phyloP scores from a whole-genome alignment of 2,113 vertebrate genomes.

The Percina caprodes region DNA sequence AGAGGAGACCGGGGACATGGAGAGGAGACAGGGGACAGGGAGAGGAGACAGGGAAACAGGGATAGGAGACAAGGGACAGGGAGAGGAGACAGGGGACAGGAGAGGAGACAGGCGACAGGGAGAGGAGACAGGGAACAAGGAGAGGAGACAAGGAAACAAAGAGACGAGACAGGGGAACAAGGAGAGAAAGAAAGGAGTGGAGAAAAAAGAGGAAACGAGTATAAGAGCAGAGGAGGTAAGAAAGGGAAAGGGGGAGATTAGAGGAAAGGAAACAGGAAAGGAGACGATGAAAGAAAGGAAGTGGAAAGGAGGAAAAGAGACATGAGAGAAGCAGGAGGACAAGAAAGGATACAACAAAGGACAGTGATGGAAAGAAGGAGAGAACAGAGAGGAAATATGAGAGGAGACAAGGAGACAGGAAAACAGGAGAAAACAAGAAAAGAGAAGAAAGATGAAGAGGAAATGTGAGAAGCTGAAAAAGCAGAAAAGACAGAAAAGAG shows the following conservation, averaged over 20 bases:
- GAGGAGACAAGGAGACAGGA: neutral
- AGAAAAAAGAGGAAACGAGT: no score
- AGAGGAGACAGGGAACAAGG: neutral
- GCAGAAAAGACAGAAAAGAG: slow-evolving; percentile 30
- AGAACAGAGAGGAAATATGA: neutral
- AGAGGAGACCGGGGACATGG: no score
- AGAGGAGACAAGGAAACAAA: no score
- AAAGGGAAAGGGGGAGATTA: no score
- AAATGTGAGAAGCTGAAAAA: slow-evolving; percentile 46
- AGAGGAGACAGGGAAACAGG: no score
- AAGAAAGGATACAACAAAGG: no score
- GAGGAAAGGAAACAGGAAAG: neutral
- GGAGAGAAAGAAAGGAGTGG: neutral
- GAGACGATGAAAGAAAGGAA: neutral
- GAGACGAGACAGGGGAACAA: neutral
- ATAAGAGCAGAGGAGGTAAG: neutral
- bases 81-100: no score
- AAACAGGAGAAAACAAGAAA: neutral
- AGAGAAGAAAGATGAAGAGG: neutral
- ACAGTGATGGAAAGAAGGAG: no score
- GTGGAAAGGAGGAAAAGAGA: neutral
- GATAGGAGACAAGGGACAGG: no score
- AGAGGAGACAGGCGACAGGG: neutral
- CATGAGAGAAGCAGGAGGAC: neutral
- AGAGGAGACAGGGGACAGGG: no score